These are phyloP conservation scores for Cheilosia impressa DNA, from an alignment of 2,888 invertebrate genomes.

Conservation along the genomic window DNA sequence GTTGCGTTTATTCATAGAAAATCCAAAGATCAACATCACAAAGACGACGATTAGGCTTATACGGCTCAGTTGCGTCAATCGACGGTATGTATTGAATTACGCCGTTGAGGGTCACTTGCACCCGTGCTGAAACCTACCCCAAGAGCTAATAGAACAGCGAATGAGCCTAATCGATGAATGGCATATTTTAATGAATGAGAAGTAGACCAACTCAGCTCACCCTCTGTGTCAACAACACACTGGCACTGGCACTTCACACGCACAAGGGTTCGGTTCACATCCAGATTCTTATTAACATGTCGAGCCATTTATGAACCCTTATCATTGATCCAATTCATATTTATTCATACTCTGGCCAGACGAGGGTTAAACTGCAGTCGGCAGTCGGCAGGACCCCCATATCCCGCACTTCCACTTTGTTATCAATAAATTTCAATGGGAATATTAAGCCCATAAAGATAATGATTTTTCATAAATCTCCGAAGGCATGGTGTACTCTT, in stretches of 20 bases:
- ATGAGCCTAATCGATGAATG: constrained; percentile 64
- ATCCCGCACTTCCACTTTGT: constrained; percentile 10
- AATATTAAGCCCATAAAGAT: constrained; percentile 64
- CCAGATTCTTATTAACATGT: constrained; percentile 53
- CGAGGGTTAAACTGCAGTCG: constrained; percentile 14
- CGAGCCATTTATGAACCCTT: constrained; percentile 61
- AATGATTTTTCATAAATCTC: constrained; percentile 63
- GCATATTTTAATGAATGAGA: constrained; percentile 52
- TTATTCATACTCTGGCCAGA: constrained; percentile 43
- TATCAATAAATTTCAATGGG: constrained; percentile 59
- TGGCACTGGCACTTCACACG: constrained; percentile 34
- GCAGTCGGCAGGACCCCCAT: constrained; percentile 10
- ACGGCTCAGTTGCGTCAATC: constrained; percentile 23
- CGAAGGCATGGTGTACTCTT: constrained; percentile 2
- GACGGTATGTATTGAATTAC: constrained; percentile 60
- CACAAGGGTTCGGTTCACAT: constrained; percentile 10
- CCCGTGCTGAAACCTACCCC: constrained; percentile 50
- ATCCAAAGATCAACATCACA: constrained; percentile 22
- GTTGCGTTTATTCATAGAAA: constrained; percentile 27
- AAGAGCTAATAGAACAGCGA: constrained; percentile 19
- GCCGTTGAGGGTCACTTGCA: constrained; percentile 36
- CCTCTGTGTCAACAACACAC: constrained; percentile 42
- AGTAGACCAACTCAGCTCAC: constrained; percentile 24
- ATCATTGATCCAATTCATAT: constrained; percentile 58
- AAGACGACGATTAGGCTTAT: constrained; percentile 39